Percentiles rank a stretch among this genome's conserved stretches.
Evolutionary conservation across 2,888 invertebrate species (phyloP).

Genomic region (Drosophila setosimentum): DNA sequence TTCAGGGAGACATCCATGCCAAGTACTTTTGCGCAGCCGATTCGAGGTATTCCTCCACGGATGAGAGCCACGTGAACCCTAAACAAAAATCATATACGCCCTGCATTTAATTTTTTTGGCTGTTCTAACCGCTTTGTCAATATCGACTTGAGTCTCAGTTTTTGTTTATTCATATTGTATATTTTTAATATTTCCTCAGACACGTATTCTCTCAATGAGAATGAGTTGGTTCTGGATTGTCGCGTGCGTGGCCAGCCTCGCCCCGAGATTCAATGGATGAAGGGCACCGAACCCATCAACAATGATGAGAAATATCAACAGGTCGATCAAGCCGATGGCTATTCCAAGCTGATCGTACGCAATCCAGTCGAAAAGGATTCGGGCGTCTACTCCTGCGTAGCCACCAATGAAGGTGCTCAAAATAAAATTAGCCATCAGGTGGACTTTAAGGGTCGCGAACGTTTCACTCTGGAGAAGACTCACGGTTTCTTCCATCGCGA

Average conservation of each 20-base stretch:
- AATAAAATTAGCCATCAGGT: slow-evolving; percentile 91
- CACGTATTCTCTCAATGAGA: slow-evolving; percentile 89
- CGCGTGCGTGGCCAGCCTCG: slow-evolving; percentile 91
- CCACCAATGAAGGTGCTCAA: slow-evolving; percentile 90
- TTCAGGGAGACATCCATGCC: slow-evolving; percentile 90
- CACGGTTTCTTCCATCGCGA: slow-evolving; percentile 85
- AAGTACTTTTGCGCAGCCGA: slow-evolving; percentile 91
- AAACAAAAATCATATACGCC: slow-evolving; percentile 13
- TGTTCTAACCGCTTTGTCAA: slow-evolving; percentile 59
- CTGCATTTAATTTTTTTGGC: slow-evolving; percentile 26
- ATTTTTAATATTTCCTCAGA: slow-evolving; percentile 85
- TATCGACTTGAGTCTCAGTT: neutral
- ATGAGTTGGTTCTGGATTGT: slow-evolving; percentile 92
- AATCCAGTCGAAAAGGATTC: slow-evolving; percentile 89
- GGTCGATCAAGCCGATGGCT: slow-evolving; percentile 90
- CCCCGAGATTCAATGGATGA: slow-evolving; percentile 91
- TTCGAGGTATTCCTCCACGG: slow-evolving; percentile 87
- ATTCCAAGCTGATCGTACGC: slow-evolving; percentile 89
- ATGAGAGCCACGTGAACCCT: neutral
- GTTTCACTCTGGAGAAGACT: slow-evolving; percentile 85
- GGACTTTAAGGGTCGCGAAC: slow-evolving; percentile 87
- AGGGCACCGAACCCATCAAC: slow-evolving; percentile 88
- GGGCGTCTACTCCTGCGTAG: slow-evolving; percentile 91
- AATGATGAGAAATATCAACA: slow-evolving; percentile 88
- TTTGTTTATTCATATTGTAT: slow-evolving; percentile 6